phyloP scores from a whole-genome alignment of 23 tunicate species.

The Halocynthia aurantium region DNA sequence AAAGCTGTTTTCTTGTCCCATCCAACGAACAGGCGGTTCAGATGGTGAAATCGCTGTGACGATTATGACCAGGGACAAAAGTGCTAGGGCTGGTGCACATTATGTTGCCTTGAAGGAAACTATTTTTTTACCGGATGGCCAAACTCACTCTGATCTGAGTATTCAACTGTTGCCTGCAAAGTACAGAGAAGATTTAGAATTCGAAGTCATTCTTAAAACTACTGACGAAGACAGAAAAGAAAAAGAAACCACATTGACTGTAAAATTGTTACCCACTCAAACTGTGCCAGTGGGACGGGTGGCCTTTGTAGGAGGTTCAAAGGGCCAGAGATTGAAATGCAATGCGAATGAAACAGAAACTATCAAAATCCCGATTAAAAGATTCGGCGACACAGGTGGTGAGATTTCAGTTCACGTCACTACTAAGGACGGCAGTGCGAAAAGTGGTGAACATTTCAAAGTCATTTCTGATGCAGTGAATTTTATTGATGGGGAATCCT shows the following conservation, averaged over 20 bases:
- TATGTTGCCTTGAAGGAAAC: slow-evolving; percentile 12
- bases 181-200: slow-evolving; percentile 28
- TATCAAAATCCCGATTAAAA: not conserved
- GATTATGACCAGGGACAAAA: slow-evolving; percentile 27
- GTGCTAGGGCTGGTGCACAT: slow-evolving; percentile 38
- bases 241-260: no score
- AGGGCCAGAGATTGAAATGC: not conserved
- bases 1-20: not conserved
- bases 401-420: not conserved
- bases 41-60: slow-evolving; percentile 24
- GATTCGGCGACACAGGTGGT: not conserved
- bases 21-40: slow-evolving; percentile 17
- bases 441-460: slow-evolving; percentile 9
- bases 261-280: no score
- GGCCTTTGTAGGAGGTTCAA: no score
- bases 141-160: not conserved
- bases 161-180: slow-evolving; percentile 4
- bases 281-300: no score
- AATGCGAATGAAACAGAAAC: slow-evolving; percentile 3
- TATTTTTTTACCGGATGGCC: slow-evolving; percentile 31
- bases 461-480: not conserved
- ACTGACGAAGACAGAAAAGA: no score
- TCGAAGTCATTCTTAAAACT: not conserved
- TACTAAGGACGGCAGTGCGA: slow-evolving; percentile 23
- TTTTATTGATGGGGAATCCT: slow-evolving; percentile 4